phyloP scores from a whole-genome alignment of 2,113 vertebrate genomes.

The Calidris pygmaea region DNA sequence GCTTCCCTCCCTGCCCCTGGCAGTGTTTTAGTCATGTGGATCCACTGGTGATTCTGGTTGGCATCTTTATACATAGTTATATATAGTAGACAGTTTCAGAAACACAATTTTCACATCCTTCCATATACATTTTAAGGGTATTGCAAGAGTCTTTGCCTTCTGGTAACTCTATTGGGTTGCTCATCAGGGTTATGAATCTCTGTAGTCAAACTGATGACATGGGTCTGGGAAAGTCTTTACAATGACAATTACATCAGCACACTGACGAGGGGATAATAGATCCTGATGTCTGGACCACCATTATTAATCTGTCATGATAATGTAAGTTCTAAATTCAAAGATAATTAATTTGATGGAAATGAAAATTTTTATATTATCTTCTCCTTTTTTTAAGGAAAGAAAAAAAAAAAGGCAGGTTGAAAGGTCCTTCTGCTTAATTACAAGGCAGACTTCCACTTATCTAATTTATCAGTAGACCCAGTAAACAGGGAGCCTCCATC shows the following conservation, averaged over 20 bases:
- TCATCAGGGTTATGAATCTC: background rate
- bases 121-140: background rate
- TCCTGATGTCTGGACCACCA: background rate
- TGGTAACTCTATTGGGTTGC: background rate
- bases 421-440: background rate
- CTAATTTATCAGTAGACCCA: background rate
- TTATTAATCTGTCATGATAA: background rate
- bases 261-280: background rate
- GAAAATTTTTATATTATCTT: background rate
- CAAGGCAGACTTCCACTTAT: background rate
- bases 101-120: background rate
- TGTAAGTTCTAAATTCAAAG: background rate
- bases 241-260: background rate
- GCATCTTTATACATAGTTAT: background rate
- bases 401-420: background rate
- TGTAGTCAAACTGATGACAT: background rate
- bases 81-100: background rate
- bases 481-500: background rate
- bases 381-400: rapidly evolving
- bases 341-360: background rate
- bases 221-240: background rate
- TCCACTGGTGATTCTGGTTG: background rate
- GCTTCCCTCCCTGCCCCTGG: rapidly evolving
- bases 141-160: background rate
- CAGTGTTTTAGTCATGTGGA: background rate